Evolutionary conservation across 1,140 invertebrate species (phyloP).

Genomic region (Fopius arisanus): DNA sequence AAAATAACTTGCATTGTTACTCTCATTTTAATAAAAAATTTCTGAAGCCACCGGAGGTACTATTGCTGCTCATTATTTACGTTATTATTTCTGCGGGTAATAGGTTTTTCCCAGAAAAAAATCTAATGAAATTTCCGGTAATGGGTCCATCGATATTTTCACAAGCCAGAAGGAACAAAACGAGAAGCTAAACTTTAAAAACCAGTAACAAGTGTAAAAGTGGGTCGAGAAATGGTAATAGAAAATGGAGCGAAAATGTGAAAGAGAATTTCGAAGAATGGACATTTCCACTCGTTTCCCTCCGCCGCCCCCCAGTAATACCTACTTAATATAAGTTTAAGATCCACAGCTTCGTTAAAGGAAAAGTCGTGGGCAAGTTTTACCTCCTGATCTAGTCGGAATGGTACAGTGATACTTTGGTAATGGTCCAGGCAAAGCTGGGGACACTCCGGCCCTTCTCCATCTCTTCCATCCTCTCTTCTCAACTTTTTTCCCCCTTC

Average conservation of each 20-base stretch:
- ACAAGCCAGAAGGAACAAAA: background rate
- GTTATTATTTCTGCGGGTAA: too few species aligned
- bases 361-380: constrained; percentile 6
- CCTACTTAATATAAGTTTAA: constrained; percentile 25
- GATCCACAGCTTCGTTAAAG: constrained; percentile 17
- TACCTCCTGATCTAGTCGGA: background rate
- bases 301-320: background rate
- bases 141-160: background rate
- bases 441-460: background rate
- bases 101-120: too few species aligned
- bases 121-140: background rate
- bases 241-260: background rate
- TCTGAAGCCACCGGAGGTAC: too few species aligned
- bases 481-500: background rate
- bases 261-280: background rate
- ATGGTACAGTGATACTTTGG: constrained; percentile 18
- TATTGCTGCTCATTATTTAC: too few species aligned
- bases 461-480: background rate
- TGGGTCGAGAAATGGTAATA: constrained; percentile 5
- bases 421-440: constrained; percentile 2
- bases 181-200: background rate
- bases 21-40: too few species aligned
- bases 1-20: too few species aligned
- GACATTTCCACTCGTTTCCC: background rate
- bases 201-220: background rate